These are phyloP conservation scores for Parapristionchus giblindavisi DNA, from an alignment of 2,888 invertebrate genomes.

Conservation along the genomic window DNA sequence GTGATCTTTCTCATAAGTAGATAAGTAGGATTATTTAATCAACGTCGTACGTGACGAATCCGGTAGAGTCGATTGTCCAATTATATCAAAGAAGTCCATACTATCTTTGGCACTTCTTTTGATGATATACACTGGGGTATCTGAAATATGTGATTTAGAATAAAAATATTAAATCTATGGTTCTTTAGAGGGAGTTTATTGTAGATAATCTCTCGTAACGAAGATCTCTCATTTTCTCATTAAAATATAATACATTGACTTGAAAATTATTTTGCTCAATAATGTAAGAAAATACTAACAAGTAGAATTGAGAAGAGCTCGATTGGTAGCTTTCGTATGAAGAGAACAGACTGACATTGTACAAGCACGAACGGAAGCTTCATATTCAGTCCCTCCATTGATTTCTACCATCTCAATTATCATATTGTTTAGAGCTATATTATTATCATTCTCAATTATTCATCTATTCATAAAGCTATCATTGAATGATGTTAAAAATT, in stretches of 20 bases:
- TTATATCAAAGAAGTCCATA: slow-evolving; percentile 24
- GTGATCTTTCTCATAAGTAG: background rate
- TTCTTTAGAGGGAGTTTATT: too few relatives aligned
- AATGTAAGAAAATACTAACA: background rate
- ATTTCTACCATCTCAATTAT: slow-evolving; percentile 5
- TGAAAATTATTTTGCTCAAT: too few relatives aligned
- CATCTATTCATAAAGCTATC: background rate
- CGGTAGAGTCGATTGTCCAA: slow-evolving; percentile 1
- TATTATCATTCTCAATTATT: background rate
- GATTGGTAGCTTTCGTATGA: slow-evolving; percentile 20
- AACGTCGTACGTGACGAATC: slow-evolving; percentile 9
- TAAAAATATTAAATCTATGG: too few relatives aligned
- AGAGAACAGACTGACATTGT: slow-evolving; percentile 26
- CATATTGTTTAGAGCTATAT: background rate
- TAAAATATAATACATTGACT: too few relatives aligned
- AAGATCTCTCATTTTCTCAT: too few relatives aligned
- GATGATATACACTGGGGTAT: slow-evolving; percentile 19
- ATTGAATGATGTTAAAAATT: too few relatives aligned
- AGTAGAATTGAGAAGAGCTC: slow-evolving; percentile 5
- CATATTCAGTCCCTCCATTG: background rate
- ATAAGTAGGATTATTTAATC: too few relatives aligned
- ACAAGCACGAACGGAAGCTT: slow-evolving; percentile 25
- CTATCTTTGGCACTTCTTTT: slow-evolving; percentile 14
- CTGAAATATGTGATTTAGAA: background rate
- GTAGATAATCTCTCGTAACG: too few relatives aligned